A percentile compares a stretch with the other conserved stretches of the same genome.
These are phyloP conservation scores for Geophilus truncorum DNA, from an alignment of 2,888 invertebrate species.

Conservation along the genomic window DNA sequence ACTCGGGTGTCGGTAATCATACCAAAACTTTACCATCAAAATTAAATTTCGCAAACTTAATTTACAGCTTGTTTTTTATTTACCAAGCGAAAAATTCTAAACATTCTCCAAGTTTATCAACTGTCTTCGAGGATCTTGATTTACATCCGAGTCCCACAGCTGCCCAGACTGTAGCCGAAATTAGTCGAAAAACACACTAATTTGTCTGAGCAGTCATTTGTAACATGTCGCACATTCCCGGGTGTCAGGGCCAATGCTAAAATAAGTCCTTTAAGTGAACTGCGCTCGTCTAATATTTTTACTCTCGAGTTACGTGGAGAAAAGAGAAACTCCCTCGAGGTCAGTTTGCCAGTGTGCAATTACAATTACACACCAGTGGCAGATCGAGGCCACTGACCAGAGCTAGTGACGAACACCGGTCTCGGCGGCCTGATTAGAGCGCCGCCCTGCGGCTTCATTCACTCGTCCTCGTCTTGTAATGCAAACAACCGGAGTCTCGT, in stretches of 20 bases:
- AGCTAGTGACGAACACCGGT: neutral
- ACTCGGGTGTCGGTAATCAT: neutral
- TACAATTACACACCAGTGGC: neutral
- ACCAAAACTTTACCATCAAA: neutral
- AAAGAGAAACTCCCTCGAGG: neutral
- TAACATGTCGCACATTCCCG: neutral
- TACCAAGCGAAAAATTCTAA: too few relatives aligned
- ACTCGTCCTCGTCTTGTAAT: neutral
- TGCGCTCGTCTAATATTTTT: neutral
- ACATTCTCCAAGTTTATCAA: too few relatives aligned
- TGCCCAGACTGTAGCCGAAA: neutral
- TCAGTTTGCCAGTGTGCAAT: neutral
- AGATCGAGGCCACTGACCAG: neutral
- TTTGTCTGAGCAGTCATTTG: neutral
- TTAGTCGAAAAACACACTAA: neutral
- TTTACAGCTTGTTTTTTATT: too few relatives aligned
- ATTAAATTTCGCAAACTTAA: too few relatives aligned
- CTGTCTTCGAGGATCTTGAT: neutral
- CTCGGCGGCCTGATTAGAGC: neutral
- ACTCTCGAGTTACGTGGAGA: neutral
- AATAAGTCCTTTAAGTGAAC: neutral
- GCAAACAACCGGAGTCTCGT: neutral
- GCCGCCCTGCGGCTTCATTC: neutral
- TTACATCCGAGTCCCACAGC: neutral
- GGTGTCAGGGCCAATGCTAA: neutral